Base-by-base conservation (phyloP, 1,140 invertebrate genomes). In the Marisa cornuarietis region DNA sequence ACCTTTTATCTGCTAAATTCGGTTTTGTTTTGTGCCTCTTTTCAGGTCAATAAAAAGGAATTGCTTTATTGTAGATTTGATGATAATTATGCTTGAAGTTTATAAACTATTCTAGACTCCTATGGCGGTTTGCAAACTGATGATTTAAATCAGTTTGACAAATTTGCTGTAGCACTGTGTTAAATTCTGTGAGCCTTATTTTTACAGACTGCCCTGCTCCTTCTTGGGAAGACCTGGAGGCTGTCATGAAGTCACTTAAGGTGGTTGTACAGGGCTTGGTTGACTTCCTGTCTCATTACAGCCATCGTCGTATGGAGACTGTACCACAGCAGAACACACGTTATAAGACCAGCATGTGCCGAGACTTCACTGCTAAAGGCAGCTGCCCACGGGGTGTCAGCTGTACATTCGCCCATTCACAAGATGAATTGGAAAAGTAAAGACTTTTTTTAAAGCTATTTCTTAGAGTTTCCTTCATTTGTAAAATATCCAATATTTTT, bases 401-500 rank as follows among this genome's bases (percentile, higher is more conserved):
- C 85, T 99, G 97, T 90, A 97, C 96, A 0, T 98, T 97, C 92
- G 96, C 96, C 52, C 97, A 98, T 90, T 96, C 95, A 14, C 95
- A 96, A 80, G 95, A 96, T 80, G 97, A 99, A 90, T 91, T 98
- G 24, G 96, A 97, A 87, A 95, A 95, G 93, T 96, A 83, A 81
- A 83, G 65, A 24, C 5, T 65, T 66, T 42, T 69, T 62, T 51
- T 54, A 42, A 72, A 42, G n/a, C n/a, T n/a, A 26, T 72, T n/a
- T 49, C 49, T 14, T 11, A 14, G 42, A 13, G 13, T 49, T 22
- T 31, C 22, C 42, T 42, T 72, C 22, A 26, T n/a, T 68, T 24
- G 65, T 68, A 42, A 13, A 14, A 68, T 14, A 13, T 68, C 22
- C 14, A 16, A 8, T 14, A 22, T 68, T 68, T 16, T 22, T 68